Conservation (phyloP, 1,140 invertebrate genomes). For the Drosophila rhopaloa region DNA sequence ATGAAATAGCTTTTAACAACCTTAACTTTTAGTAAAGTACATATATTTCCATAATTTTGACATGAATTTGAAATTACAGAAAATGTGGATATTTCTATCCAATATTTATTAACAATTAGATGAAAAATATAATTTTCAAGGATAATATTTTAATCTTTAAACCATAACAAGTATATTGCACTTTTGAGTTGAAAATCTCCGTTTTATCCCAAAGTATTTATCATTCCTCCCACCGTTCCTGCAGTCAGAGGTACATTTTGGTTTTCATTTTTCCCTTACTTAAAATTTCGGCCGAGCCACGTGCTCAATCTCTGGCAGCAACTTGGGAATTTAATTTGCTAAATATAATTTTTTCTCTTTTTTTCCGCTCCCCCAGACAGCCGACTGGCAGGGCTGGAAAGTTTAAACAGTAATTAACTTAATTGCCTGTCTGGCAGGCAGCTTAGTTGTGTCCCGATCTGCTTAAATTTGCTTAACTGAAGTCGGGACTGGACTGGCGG, state of each 20-base stretch:
- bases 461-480: constrained; percentile 3
- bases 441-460: constrained; percentile 20
- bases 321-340: constrained; percentile 48
- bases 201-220: background rate
- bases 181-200: background rate
- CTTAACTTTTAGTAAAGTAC: too few relatives aligned
- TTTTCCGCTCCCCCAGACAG: background rate
- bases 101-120: too few relatives aligned
- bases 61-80: too few relatives aligned
- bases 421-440: constrained; percentile 45
- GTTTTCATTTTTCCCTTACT: constrained; percentile 24
- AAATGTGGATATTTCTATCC: too few relatives aligned
- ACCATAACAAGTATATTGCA: background rate
- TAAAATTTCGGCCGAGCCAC: constrained; percentile 20
- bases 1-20: too few relatives aligned
- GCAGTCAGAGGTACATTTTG: constrained; percentile 5
- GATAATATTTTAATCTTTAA: too few relatives aligned
- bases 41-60: too few relatives aligned
- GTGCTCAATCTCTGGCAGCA: constrained; percentile 36
- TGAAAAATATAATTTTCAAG: too few relatives aligned
- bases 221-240: constrained; percentile 5
- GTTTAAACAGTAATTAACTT: constrained; percentile 66
- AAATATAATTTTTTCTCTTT: constrained; percentile 35
- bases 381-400: constrained; percentile 9
- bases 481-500: constrained; percentile 6